Base-by-base conservation (phyloP, 2,888 invertebrate genomes). In the Micoletzkya japonica region DNA sequence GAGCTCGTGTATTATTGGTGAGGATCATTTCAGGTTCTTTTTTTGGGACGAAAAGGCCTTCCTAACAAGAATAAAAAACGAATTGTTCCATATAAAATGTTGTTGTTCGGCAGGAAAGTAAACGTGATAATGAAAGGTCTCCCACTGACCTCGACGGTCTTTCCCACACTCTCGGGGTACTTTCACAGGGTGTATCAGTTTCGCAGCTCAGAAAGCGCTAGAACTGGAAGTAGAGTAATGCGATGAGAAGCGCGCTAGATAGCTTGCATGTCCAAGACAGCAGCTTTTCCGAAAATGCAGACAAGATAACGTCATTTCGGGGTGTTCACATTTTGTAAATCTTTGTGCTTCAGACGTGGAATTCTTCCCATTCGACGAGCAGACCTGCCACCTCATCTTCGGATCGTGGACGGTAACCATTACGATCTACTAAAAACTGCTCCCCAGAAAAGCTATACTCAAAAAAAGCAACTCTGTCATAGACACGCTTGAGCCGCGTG, bases 351-450 rank as follows among this genome's bases (percentile, higher is more conserved):
- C 68, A 77, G 84, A 85, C 67, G 85, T 85, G 20, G 85, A 85
- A 63, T 82, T 75, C 61, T 83, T 83, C 72, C 85, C 85, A n/a
- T 85, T 85, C 70, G 85, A 85, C 70, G 83, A 85, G 87, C 98
- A 98, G 89, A 93, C 92, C 10, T 98, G 98, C 87, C 93, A 95
- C 82, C 95, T 98, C 95, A 98, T 97, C 88, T 99, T 98, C 85
- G 97, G 98, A 59, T 94, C 94, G 14, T 95, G 95, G 95, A 95
- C 95, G 70, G 83, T 80, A 50, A 30, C 73, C 58, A 1, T 32
- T 70, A 4, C 7, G n/a, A n/a, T n/a, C n/a, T n/a, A n/a, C n/a
- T 44, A 14, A 44, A 14, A 44, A 44, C n/a, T 14, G 14, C n/a
- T 17, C 49, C 14, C 14, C 49, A 44, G n/a, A 14, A n/a, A n/a